phyloP scores from a whole-genome alignment of 2,113 vertebrate species.

The Hemicordylus capensis region DNA sequence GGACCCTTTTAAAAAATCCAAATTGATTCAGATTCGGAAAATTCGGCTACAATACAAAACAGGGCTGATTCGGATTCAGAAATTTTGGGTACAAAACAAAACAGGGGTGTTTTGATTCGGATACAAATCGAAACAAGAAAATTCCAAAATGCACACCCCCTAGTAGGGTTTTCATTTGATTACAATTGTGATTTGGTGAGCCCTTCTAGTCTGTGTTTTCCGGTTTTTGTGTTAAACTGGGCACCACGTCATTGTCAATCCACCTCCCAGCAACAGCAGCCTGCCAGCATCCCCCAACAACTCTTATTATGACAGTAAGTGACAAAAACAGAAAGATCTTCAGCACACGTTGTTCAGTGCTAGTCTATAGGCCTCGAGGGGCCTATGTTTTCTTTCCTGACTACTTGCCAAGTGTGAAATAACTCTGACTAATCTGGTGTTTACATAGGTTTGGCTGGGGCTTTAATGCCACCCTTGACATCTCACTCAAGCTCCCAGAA shows the following conservation, averaged over 20 bases:
- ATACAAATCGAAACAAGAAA: too few species aligned
- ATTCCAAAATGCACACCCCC: too few species aligned
- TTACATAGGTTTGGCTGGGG: background rate
- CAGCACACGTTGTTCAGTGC: background rate
- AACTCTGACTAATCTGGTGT: background rate
- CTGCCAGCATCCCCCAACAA: background rate
- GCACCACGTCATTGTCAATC: background rate
- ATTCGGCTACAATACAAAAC: too few species aligned
- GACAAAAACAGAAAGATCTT: background rate
- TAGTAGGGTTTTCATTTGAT: too few species aligned
- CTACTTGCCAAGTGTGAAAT: background rate
- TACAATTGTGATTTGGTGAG: too few species aligned
- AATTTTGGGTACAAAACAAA: too few species aligned
- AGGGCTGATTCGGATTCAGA: too few species aligned
- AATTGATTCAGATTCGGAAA: too few species aligned
- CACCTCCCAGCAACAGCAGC: background rate
- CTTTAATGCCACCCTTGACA: background rate
- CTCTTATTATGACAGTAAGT: background rate
- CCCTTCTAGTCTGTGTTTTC: too few species aligned
- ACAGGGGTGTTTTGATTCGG: too few species aligned
- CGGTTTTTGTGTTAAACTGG: too few species aligned
- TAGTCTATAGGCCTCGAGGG: background rate
- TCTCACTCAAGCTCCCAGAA: background rate
- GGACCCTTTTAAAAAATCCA: too few species aligned
- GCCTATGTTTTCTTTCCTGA: background rate